Evolutionary conservation across 2,113 vertebrate genomes (phyloP).

Genomic region (Ochotona princeps): DNA sequence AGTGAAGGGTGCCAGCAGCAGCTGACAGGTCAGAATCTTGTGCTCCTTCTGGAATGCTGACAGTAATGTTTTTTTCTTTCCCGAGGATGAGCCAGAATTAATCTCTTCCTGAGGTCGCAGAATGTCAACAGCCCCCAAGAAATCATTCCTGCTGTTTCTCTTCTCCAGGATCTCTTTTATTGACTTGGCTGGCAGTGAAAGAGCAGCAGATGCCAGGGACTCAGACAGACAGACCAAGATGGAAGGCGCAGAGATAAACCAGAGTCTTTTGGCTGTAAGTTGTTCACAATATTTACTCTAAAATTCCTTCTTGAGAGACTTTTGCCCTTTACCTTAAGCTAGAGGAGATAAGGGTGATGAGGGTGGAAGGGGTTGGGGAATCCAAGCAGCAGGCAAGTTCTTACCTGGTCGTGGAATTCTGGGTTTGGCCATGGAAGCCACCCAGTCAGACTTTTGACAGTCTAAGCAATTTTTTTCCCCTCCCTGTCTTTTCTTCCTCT

Average conservation of each 20-base stretch:
- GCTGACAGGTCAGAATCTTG: constrained; percentile 54
- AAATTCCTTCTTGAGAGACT: constrained; percentile 56
- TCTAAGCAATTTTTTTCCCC: neutral
- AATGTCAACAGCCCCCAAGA: constrained; percentile 54
- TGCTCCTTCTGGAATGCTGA: constrained; percentile 49
- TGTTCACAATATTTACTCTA: constrained; percentile 44
- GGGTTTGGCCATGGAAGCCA: neutral
- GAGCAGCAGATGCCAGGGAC: constrained; percentile 93
- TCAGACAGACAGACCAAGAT: constrained; percentile 92
- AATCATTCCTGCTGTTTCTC: constrained; percentile 71
- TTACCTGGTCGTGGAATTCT: neutral
- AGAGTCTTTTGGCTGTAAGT: constrained; percentile 95
- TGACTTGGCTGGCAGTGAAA: constrained; percentile 96
- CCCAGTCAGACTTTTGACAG: neutral
- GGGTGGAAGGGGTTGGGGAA: neutral
- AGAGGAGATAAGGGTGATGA: neutral
- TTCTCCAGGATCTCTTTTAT: constrained; percentile 93
- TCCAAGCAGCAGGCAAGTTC: neutral
- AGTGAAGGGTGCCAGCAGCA: constrained; percentile 36
- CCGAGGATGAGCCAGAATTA: constrained; percentile 57
- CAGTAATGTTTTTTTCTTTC: constrained; percentile 58
- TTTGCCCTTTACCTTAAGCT: neutral
- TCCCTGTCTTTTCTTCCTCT: constrained; percentile 5
- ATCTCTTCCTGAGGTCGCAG: constrained; percentile 53
- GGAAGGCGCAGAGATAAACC: constrained; percentile 97